Conservation (phyloP, 1,140 invertebrate genomes). For the Coelopa frigida region DNA sequence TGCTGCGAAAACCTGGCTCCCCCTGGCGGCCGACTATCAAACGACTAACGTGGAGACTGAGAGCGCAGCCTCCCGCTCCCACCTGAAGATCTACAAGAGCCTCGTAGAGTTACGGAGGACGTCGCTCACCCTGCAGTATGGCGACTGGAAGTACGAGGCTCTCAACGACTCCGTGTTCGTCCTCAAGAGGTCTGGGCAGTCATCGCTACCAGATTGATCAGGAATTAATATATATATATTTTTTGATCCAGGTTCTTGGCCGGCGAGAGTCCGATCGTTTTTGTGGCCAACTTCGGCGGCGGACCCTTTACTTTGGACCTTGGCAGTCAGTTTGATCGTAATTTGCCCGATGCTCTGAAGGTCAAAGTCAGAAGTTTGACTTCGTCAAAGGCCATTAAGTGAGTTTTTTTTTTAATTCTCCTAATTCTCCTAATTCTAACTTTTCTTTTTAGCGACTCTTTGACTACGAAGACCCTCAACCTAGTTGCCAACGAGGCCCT, state of each 20-base stretch:
- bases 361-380: slow-evolving; percentile 25
- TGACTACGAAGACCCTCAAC: no score
- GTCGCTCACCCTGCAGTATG: slow-evolving; percentile 34
- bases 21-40: slow-evolving; percentile 53
- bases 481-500: slow-evolving; percentile 19
- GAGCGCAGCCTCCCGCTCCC: slow-evolving; percentile 19
- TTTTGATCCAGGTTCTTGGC: background rate
- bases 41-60: slow-evolving; percentile 47
- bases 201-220: no score
- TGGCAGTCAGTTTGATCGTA: slow-evolving; percentile 20
- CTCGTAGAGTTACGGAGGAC: slow-evolving; percentile 24
- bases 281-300: slow-evolving; percentile 24
- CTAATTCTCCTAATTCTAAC: background rate
- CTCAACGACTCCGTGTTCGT: slow-evolving; percentile 41
- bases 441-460: slow-evolving; percentile 5
- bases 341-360: slow-evolving; percentile 11
- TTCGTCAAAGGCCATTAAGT: slow-evolving; percentile 15
- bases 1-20: slow-evolving; percentile 54
- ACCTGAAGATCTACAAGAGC: slow-evolving; percentile 35
- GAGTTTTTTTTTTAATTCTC: background rate
- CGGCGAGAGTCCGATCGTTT: slow-evolving; percentile 17
- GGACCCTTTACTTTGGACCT: slow-evolving; percentile 12
- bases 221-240: background rate
- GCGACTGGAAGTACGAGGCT: slow-evolving; percentile 31
- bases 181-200: slow-evolving; percentile 28